A percentile compares a stretch with the other conserved stretches of the same genome.
phyloP scores from a whole-genome alignment of 2,797 vertebrate genomes.

The Poeciliopsis presidionis region DNA sequence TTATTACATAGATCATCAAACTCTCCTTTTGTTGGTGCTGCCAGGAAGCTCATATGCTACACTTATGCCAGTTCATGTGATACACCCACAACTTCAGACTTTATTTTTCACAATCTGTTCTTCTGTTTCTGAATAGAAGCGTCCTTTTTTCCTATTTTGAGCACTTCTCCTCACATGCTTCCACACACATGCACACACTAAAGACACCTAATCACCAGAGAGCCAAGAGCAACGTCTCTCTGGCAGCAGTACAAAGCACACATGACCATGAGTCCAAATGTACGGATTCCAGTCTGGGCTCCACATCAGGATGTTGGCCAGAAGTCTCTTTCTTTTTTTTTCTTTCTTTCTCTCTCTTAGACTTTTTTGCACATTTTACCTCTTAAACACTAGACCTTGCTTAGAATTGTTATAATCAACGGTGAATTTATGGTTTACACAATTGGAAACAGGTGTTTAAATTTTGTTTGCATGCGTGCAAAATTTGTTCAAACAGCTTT shows the following conservation, averaged over 20 bases:
- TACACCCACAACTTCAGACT: slow-evolving; percentile 20
- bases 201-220: slow-evolving; percentile 49
- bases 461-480: slow-evolving; percentile 3
- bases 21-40: slow-evolving; percentile 28
- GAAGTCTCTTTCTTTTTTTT: slow-evolving; percentile 16
- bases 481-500: neutral
- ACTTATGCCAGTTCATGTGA: slow-evolving; percentile 26
- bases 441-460: slow-evolving; percentile 53
- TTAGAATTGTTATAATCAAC: slow-evolving; percentile 38
- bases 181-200: slow-evolving; percentile 33
- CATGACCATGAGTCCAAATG: slow-evolving; percentile 72
- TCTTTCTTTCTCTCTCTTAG: slow-evolving; percentile 18
- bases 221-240: slow-evolving; percentile 60
- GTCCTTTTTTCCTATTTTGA: slow-evolving; percentile 21
- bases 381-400: slow-evolving; percentile 23
- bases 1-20: slow-evolving; percentile 1
- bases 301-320: slow-evolving; percentile 56
- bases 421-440: slow-evolving; percentile 39
- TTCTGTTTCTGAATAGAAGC: slow-evolving; percentile 23
- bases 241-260: slow-evolving; percentile 76
- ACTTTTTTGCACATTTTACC: slow-evolving; percentile 14
- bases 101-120: slow-evolving; percentile 18
- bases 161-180: slow-evolving; percentile 1
- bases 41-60: slow-evolving; percentile 43
- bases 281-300: slow-evolving; percentile 58